A percentile compares a stretch with the other conserved stretches of the same genome.
These are phyloP conservation scores for Amphiprion ocellaris DNA, from an alignment of 2,113 vertebrate genomes.

Conservation along the genomic window DNA sequence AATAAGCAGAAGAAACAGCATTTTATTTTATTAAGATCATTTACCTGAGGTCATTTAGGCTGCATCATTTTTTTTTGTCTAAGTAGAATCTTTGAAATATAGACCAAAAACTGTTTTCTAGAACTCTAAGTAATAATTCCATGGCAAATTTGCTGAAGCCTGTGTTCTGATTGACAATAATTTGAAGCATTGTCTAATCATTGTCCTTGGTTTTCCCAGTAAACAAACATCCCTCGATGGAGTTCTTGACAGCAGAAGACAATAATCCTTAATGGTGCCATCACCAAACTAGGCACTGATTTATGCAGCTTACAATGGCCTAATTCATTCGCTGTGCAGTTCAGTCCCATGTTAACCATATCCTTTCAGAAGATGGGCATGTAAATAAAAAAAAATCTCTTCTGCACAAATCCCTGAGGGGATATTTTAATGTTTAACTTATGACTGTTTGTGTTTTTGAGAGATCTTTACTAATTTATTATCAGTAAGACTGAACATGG, in stretches of 20 bases:
- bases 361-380: slow-evolving; percentile 38
- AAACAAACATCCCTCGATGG: slow-evolving; percentile 16
- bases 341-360: slow-evolving; percentile 24
- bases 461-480: not conserved
- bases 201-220: slow-evolving; percentile 1
- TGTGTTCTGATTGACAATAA: slow-evolving; percentile 14
- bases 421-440: not conserved
- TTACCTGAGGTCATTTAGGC: not conserved
- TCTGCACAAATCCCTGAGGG: not conserved
- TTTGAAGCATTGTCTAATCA: not conserved
- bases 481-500: not conserved
- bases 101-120: not conserved
- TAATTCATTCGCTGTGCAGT: slow-evolving; percentile 56
- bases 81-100: not conserved
- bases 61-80: not conserved
- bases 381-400: not conserved
- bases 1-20: no score
- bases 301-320: slow-evolving; percentile 62
- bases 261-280: slow-evolving; percentile 61
- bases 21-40: not conserved
- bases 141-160: slow-evolving; percentile 2
- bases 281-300: slow-evolving; percentile 61
- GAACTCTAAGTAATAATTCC: not conserved
- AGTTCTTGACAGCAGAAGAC: slow-evolving; percentile 6
- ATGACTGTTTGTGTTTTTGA: not conserved